Evolutionary conservation across 2,888 invertebrate species (phyloP), one percentile per base, ranked within the genome.

Genomic region (Aphidius colemani): DNA sequence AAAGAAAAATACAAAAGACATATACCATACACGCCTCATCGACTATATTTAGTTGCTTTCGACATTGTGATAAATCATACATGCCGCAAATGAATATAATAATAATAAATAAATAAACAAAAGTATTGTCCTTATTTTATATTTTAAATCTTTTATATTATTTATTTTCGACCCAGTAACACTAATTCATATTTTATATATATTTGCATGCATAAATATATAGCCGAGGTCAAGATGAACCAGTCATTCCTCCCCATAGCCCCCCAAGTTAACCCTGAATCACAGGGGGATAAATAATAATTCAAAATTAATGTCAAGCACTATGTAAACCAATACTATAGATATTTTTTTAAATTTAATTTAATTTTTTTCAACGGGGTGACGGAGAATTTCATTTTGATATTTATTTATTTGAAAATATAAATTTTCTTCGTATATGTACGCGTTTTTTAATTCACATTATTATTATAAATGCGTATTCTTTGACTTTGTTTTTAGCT

Each of bases 241-340:
- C 51, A 48, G 53, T 61, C 30, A 51, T 9, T 7, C 5, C 30
- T 30, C 30, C 5, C 30, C 2, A 11, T 46, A 11, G 10, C 30
- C 5, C 30, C 30, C 39, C 57, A 40, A 18, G 1, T 57, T 57
- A 46, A 7, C 6, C 10, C 66, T 61, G 60, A 66, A 68, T 67
- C 3, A 44, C 39, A 57, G 69, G 68, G 72, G 71, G 65, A 69
- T 72, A 75, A 79, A 78, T 78, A 79, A 79, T 80, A 80, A 77
- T 79, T 80, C 75, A 78, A 80, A 80, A 80, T 80, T 80, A 80
- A 80, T 75, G 76, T 76, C 74, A 76, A 73, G 74, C 74, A 18
- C 13, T 18, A 18, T 18, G 13, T 18, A 2, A 18, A 18, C 13
- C 13, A 18, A 18, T 18, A 18, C 13, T 18, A 18, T 18, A 18